Evolutionary conservation across 1,140 invertebrate species (phyloP), one percentile per base, ranked within the genome.

Genomic region (Drosophila truncata): DNA sequence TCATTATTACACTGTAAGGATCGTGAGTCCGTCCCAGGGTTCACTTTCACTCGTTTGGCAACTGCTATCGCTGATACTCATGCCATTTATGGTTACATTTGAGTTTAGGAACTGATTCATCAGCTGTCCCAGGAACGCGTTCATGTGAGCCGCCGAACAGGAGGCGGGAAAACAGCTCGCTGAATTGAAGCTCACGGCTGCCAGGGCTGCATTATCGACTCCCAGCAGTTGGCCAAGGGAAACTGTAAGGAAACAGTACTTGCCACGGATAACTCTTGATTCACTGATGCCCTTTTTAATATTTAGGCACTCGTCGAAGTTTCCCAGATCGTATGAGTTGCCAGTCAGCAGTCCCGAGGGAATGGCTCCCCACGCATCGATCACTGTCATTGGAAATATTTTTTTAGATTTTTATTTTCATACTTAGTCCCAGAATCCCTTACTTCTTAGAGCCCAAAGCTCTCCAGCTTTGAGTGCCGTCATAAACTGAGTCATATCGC

Each of bases 251-350:
- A 52, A 47, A 14, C 79, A 83, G 29, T 81, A 83, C 23, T 84
- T 82, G 23, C 81, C 79, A 10, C 60, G 44, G 4, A 82, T 62
- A 18, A 11, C 16, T 18, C 16, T 29, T 1, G 9, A 13, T 2
- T 44, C 39, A n/a, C 31, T 14, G 7, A 71, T 27, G 0, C 5
- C 27, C 11, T 75, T 54, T 0, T 72, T 67, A 23, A 80, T 79
- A 0, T 46, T 39, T 1, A 86, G 23, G 18, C 82, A 86, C 62
- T 86, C 67, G 37, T 83, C 80, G 31, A 33, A 86, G 54, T 88
- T 77, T 14, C 82, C 84, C 13, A 88, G 39, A 31, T 88, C 70
- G 73, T 72, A 37, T 61, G 18, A 16, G n/a, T 70, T 72, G 6
- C 64, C 64, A 3, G 41, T 31, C 0, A 72, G 23, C 0, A 72